A percentile compares a stretch with the other conserved stretches of the same genome.
These are phyloP conservation scores for Balaeniceps rex DNA, from an alignment of 2,113 vertebrate species.

Conservation along the genomic window DNA sequence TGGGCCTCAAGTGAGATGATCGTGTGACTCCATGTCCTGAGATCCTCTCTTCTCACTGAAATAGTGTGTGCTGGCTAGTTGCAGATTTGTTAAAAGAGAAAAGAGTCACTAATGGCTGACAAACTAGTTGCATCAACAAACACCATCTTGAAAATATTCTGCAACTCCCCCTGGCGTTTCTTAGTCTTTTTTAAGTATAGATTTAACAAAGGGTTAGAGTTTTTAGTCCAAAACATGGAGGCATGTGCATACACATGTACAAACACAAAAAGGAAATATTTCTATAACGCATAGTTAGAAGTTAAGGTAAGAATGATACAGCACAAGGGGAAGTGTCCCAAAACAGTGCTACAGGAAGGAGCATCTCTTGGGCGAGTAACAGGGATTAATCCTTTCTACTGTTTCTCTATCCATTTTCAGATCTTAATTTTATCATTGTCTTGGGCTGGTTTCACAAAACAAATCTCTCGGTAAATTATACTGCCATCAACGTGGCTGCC, in stretches of 20 bases:
- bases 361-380: background rate
- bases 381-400: background rate
- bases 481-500: no score
- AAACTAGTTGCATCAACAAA: background rate
- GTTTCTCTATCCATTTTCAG: background rate
- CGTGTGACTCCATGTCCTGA: background rate
- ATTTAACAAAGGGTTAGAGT: background rate
- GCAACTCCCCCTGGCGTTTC: background rate
- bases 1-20: background rate
- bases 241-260: rapidly evolving
- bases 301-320: background rate
- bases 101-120: background rate
- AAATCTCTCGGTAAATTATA: background rate
- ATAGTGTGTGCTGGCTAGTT: background rate
- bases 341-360: background rate
- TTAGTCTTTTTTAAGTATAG: background rate
- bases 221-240: background rate
- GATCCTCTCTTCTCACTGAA: background rate
- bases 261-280: background rate
- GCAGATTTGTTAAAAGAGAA: background rate
- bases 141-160: background rate
- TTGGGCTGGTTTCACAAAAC: background rate
- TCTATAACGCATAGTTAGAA: background rate
- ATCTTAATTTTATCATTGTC: background rate
- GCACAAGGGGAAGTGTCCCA: background rate